Evolutionary conservation across 2,797 vertebrate species (phyloP), one percentile per base, ranked within the genome.

Genomic region (Gastrophryne carolinensis): DNA sequence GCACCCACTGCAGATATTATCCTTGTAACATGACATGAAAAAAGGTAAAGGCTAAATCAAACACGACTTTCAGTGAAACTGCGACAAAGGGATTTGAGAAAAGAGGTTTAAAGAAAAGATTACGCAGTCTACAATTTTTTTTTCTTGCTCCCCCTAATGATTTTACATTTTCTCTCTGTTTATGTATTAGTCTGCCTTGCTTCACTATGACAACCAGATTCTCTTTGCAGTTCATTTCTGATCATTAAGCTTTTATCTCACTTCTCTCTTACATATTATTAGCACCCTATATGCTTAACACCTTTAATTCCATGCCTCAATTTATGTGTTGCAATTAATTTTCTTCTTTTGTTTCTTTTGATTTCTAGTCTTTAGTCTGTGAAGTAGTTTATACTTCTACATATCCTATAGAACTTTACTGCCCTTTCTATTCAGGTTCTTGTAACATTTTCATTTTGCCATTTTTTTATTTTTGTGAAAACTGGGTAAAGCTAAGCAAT

Each of bases 191-290:
- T 52, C 5, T 52, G 10, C 27, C 29, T 44, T 44, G n/a, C 21
- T 24, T 67, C 47, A 67, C 64, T 53, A 54, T 68, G 65, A 39
- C 65, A 68, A 68, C 49, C 49, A 53, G 50, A 17, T 68, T 49
- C 49, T 68, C 26, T 56, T 8, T 54, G 19, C 34, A 68, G 50
- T 50, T 53, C 9, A 21, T 68, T 12, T 5, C 26, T 39, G 15
- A 19, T 37, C 32, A 39, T 54, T 68, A 56, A 56, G 35, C 34
- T 24, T 52, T 39, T n/a, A 29, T 56, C 50, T 56, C 50, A 68
- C 65, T 41, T 56, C 39, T 54, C 65, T 54, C 44, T 34, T 53
- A 4, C 32, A 35, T 67, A 54, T 56, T 68, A 68, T 54, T 68
- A 68, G 34, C 50, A 27, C 39, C 47, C 35, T 64, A 64, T 64